Conservation (phyloP, 2,113 vertebrate genomes). For the Rhinogobius similis region DNA sequence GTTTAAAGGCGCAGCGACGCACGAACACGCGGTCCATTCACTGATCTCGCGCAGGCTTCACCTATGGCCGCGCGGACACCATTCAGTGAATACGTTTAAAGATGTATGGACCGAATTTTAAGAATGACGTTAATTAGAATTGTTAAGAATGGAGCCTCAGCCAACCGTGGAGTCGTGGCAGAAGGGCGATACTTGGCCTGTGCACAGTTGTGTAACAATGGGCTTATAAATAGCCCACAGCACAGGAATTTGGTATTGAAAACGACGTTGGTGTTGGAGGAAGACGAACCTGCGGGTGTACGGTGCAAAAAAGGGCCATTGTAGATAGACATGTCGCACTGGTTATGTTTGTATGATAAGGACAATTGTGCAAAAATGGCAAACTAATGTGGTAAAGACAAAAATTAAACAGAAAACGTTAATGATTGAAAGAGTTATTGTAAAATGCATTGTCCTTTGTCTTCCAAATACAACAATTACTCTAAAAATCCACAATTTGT, state of each 20-base stretch:
- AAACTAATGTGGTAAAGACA: too few relatives aligned
- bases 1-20: slow-evolving; percentile 76
- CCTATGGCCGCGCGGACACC: not conserved
- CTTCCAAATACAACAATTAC: too few relatives aligned
- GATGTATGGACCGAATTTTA: not conserved
- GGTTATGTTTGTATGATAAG: too few relatives aligned
- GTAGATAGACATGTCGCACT: too few relatives aligned
- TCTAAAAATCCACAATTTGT: too few relatives aligned
- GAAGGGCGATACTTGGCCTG: not conserved
- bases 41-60: slow-evolving; percentile 13
- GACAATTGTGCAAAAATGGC: too few relatives aligned
- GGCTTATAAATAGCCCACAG: not conserved
- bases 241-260: not conserved
- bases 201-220: not conserved
- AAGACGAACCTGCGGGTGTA: too few relatives aligned
- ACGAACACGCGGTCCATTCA: slow-evolving; percentile 43
- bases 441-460: too few relatives aligned
- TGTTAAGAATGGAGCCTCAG: not conserved
- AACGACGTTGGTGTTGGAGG: not conserved
- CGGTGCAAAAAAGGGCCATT: not conserved
- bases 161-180: not conserved
- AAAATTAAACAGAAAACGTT: too few relatives aligned
- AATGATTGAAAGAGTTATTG: too few relatives aligned
- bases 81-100: not conserved
- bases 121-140: not conserved